Evolutionary conservation across 2,797 vertebrate genomes (phyloP), one percentile per base, ranked within the genome.

Genomic region (Protonibea diacanthus): DNA sequence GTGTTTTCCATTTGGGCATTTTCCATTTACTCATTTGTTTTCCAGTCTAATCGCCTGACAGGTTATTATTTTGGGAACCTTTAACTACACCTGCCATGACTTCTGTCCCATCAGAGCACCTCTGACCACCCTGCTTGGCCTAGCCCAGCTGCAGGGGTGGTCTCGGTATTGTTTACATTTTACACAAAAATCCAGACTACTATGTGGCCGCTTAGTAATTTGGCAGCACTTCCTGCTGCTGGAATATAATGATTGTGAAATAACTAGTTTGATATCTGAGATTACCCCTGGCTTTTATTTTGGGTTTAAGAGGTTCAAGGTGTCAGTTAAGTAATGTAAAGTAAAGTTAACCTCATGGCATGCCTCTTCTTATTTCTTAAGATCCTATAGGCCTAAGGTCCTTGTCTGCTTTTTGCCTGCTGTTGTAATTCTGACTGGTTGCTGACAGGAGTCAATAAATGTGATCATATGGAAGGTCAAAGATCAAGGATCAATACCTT

Each of bases 401-500:
- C 47, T 8, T 25, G 38, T 42, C 42, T 20, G 20, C 20, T 59
- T 74, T 47, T 10, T 33, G 44, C 5, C 40, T 47, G 11, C 51
- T 33, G 21, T 67, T 70, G 8, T 42, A 52, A 49, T 75, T 51
- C 29, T 29, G 6, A 68, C 29, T 21, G 8, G 45, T 59, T 2
- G 12, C 55, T 58, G 18, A 55, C 17, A 78, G 40, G 10, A 70
- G 15, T 72, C 68, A 70, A 61, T 68, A 21, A 48, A 61, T 25
- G 21, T 65, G 2, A 51, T 71, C 6, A 65, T 45, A 38, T 38
- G 21, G 7, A 76, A 27, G 59, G 66, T 65, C 51, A 68, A 55
- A 74, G 60, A 29, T 77, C 70, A 68, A 52, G 57, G 21, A 70
- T 72, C 58, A 45, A 25, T 56, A 15, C 6, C 21, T 52, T 53